phyloP scores from a whole-genome alignment of 2,888 invertebrate species.

The Blomia tropicalis region DNA sequence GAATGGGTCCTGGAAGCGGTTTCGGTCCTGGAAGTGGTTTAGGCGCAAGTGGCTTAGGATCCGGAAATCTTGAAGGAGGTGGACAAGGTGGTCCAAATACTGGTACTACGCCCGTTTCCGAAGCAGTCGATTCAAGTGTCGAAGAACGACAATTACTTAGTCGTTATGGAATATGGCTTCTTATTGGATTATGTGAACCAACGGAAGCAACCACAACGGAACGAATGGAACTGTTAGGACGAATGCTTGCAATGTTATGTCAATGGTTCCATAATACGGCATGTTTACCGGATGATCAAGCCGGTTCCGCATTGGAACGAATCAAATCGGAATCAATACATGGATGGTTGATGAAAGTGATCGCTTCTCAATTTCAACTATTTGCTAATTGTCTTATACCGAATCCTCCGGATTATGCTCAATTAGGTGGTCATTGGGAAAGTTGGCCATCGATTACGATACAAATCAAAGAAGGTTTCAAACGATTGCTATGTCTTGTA shows the following conservation, averaged over 20 bases:
- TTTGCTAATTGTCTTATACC: slow-evolving; percentile 85
- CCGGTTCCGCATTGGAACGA: slow-evolving; percentile 71
- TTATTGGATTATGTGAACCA: slow-evolving; percentile 64
- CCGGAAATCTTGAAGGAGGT: background rate
- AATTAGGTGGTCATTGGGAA: slow-evolving; percentile 93
- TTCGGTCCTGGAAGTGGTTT: background rate
- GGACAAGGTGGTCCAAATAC: slow-evolving; percentile 12
- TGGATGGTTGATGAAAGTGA: slow-evolving; percentile 71
- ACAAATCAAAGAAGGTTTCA: slow-evolving; percentile 84
- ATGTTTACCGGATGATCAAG: slow-evolving; percentile 64
- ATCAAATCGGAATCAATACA: slow-evolving; percentile 81
- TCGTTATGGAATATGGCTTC: slow-evolving; percentile 89
- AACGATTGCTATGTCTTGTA: slow-evolving; percentile 80
- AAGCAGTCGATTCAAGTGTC: slow-evolving; percentile 37
- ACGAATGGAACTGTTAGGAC: slow-evolving; percentile 46
- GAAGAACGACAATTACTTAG: slow-evolving; percentile 79
- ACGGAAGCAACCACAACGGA: slow-evolving; percentile 40
- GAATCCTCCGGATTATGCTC: slow-evolving; percentile 84
- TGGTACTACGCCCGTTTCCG: slow-evolving; percentile 26
- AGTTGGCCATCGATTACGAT: slow-evolving; percentile 56
- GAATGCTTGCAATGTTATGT: slow-evolving; percentile 85
- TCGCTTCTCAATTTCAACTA: slow-evolving; percentile 64
- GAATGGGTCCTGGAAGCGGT: background rate
- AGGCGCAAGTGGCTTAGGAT: background rate
- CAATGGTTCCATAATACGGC: slow-evolving; percentile 99